Evolutionary conservation across 2,888 invertebrate genomes (phyloP).

Genomic region (Orthosia gracilis): DNA sequence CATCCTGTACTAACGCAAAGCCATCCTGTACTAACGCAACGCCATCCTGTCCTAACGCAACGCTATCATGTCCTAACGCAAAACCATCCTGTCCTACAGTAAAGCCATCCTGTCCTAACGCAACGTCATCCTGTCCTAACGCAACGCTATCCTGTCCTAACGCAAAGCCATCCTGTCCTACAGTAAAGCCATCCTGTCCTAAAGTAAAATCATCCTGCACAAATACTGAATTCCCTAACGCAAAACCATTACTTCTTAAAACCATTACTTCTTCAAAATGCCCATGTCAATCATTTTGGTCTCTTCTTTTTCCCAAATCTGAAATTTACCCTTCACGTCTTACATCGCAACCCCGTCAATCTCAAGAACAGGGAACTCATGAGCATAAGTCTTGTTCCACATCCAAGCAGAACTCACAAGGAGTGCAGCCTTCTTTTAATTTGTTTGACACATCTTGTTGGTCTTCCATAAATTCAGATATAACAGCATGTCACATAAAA

Average conservation of each 20-base stretch:
- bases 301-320: neutral
- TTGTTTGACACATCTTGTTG: constrained; percentile 22
- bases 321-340: neutral
- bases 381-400: constrained; percentile 7
- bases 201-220: too few species aligned
- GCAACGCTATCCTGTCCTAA: too few species aligned
- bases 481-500: constrained; percentile 7
- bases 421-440: constrained; percentile 1
- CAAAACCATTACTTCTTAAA: too few species aligned
- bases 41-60: neutral
- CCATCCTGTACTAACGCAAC: neutral
- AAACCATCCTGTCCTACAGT: neutral
- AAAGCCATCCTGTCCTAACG: neutral
- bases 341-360: constrained; percentile 5
- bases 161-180: neutral
- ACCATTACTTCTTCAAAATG: too few species aligned
- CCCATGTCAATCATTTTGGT: neutral
- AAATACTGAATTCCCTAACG: too few species aligned
- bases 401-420: constrained; percentile 1
- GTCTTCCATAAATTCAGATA: neutral
- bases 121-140: neutral
- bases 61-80: neutral
- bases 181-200: neutral
- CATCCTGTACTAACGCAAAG: too few species aligned
- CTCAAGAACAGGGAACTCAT: constrained; percentile 9